phyloP scores from a whole-genome alignment of 2,113 vertebrate species.

The cattle (Bos taurus) region ARS-UCD2.0 NC_037329.1:120507501-120508000 shows the following conservation, averaged over 20 bases:
- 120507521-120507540: not conserved
- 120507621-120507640: not conserved
- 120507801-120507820: not conserved
- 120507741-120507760: not conserved
- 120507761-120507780: not conserved
- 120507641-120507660: not conserved
- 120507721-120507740: not conserved
- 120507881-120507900: not conserved
- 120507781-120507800: not conserved
- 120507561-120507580: not conserved
- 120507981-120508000: not conserved
- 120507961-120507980: not conserved
- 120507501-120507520: not conserved
- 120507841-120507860: not conserved
- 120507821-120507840: not conserved
- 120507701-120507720: not conserved
- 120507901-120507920: not conserved
- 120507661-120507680: not conserved
- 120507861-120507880: not conserved
- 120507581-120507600: not conserved
- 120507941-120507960: not conserved
- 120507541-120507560: not conserved
- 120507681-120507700: not conserved
- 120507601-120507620: not conserved
- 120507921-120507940: not conserved